Conservation (phyloP, 30 jellyfish, hydroid and myxozoan genomes). For the Aurelia aurita region DNA sequence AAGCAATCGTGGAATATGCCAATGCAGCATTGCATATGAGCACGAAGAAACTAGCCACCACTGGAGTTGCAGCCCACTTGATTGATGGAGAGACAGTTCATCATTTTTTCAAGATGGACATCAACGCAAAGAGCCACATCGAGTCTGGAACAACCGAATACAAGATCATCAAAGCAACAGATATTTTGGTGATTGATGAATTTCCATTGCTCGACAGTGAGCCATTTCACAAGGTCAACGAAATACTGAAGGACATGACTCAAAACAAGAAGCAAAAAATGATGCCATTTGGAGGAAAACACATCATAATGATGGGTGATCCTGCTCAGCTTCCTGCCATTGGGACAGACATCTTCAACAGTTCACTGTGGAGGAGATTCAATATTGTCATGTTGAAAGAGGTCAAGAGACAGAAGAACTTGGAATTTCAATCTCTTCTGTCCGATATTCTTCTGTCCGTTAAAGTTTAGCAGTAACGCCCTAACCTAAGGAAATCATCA, state of each 20-base stretch:
- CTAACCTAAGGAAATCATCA: too few relatives aligned
- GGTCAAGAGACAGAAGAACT: not conserved
- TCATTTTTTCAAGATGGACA: constrained; percentile 19
- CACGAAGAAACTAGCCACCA: constrained; percentile 8
- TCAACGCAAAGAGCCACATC: not conserved
- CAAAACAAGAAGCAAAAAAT: not conserved
- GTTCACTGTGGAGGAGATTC: not conserved
- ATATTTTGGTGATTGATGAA: constrained; percentile 25
- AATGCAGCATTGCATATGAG: not conserved
- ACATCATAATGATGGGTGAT: constrained; percentile 12
- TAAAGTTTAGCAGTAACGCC: too few relatives aligned
- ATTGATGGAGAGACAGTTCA: constrained; percentile 22
- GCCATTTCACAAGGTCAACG: not conserved
- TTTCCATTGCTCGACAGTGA: constrained; percentile 1
- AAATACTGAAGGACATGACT: constrained; percentile 13
- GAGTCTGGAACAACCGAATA: constrained; percentile 29
- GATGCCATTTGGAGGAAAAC: constrained; percentile 28
- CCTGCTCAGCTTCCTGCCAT: constrained; percentile 21
- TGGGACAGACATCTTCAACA: not conserved
- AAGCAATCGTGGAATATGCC: too few relatives aligned
- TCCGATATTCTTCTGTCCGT: not conserved
- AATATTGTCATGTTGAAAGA: not conserved
- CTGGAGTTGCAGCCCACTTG: constrained; percentile 21
- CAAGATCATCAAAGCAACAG: not conserved
- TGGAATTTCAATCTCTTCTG: constrained; percentile 1